These are phyloP conservation scores for Diachasma alloeum DNA, from an alignment of 1,140 invertebrate genomes.

Conservation along the genomic window DNA sequence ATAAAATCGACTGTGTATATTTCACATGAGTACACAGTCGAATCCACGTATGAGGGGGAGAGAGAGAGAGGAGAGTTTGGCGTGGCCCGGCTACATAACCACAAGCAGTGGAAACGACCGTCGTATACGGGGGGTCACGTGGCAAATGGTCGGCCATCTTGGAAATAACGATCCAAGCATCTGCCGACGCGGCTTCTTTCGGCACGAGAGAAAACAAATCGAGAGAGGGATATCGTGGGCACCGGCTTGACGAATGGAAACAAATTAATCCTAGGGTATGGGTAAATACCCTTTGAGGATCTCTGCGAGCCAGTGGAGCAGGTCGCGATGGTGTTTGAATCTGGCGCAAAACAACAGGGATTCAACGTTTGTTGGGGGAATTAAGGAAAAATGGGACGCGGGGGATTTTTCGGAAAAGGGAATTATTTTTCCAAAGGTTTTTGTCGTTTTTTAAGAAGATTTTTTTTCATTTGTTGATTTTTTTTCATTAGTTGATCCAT, in stretches of 20 bases:
- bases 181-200: conserved; percentile 33
- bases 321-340: no score
- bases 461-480: no score
- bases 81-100: conserved; percentile 8
- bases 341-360: no score
- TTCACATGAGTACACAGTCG: not conserved
- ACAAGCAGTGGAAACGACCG: not conserved
- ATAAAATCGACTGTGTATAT: not conserved
- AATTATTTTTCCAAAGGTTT: no score
- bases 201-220: not conserved
- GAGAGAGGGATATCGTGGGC: not conserved
- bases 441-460: no score
- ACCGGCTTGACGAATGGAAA: not conserved
- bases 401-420: no score
- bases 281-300: not conserved
- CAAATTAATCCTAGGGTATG: not conserved
- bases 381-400: no score
- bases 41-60: not conserved
- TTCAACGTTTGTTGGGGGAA: no score
- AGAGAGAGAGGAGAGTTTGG: not conserved
- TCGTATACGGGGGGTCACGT: conserved; percentile 41
- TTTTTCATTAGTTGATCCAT: no score
- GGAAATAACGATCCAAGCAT: conserved; percentile 45
- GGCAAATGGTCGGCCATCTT: conserved; percentile 43
- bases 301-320: no score